A percentile compares a stretch with the other conserved stretches of the same genome.
These are phyloP conservation scores for Tenthredo mesomela DNA, from an alignment of 2,888 invertebrate species.

Conservation along the genomic window DNA sequence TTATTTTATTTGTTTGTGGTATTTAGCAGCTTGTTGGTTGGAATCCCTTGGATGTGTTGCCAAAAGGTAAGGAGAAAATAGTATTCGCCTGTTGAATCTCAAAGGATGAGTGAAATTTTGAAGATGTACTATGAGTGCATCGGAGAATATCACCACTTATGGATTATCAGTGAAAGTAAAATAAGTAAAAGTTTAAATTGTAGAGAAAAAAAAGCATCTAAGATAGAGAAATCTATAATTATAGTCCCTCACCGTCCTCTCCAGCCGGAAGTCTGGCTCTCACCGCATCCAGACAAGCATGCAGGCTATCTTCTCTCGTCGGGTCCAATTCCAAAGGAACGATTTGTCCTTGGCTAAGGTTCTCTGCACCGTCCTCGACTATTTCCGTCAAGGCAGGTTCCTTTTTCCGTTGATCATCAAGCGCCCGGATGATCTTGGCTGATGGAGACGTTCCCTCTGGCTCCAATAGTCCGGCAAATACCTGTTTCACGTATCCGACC, in stretches of 20 bases:
- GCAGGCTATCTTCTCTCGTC: conserved; percentile 87
- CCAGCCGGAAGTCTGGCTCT: conserved; percentile 90
- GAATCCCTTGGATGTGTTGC: neutral
- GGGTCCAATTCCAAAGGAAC: conserved; percentile 89
- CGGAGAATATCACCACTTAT: neutral
- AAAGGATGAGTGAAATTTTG: neutral
- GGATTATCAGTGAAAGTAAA: conserved; percentile 27
- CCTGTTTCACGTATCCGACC: conserved; percentile 71
- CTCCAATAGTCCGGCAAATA: conserved; percentile 87
- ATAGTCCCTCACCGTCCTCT: conserved; percentile 84
- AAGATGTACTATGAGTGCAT: neutral
- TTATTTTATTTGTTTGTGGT: neutral
- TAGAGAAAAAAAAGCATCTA: neutral
- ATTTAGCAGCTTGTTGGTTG: neutral
- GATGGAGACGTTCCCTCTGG: conserved; percentile 80
- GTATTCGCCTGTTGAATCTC: neutral
- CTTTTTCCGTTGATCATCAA: conserved; percentile 81
- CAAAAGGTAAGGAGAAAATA: neutral
- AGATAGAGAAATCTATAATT: conserved; percentile 14
- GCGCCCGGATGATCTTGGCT: conserved; percentile 82
- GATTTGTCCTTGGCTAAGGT: conserved; percentile 79
- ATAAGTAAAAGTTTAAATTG: conserved; percentile 26
- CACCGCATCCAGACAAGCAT: conserved; percentile 89
- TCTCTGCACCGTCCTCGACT: conserved; percentile 77
- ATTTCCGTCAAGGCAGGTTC: conserved; percentile 76